phyloP scores from a whole-genome alignment of 2,113 vertebrate genomes.

The Dunckerocampus dactyliophorus region DNA sequence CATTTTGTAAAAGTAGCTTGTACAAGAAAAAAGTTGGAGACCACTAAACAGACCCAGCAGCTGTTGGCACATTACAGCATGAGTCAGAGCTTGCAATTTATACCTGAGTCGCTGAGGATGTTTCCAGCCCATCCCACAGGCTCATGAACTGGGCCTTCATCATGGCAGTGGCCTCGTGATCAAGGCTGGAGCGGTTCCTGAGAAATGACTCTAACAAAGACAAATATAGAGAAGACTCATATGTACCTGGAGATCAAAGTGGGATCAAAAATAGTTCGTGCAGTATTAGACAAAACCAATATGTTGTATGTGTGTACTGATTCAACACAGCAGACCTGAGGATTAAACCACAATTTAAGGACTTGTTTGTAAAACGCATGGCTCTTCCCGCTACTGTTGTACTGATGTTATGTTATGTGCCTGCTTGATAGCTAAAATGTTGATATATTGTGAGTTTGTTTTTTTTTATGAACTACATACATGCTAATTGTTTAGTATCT shows the following conservation, averaged over 20 bases:
- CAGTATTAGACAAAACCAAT: background rate
- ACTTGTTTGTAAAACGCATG: background rate
- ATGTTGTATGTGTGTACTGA: background rate
- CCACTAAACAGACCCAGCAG: background rate
- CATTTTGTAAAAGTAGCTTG: no score
- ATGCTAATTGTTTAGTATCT: no score
- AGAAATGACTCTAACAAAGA: slow-evolving; percentile 72
- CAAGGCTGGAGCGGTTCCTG: slow-evolving; percentile 74
- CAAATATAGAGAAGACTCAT: background rate
- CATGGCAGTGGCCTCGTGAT: slow-evolving; percentile 82
- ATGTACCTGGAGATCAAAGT: background rate
- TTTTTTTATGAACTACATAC: no score
- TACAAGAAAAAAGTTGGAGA: no score
- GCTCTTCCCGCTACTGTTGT: no score
- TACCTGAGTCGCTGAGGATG: slow-evolving; percentile 70
- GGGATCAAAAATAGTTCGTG: background rate
- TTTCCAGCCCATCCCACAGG: slow-evolving; percentile 80
- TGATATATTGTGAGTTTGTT: no score
- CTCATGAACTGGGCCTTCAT: slow-evolving; percentile 86
- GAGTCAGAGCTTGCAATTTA: background rate
- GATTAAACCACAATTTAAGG: background rate
- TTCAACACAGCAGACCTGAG: background rate
- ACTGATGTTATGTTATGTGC: no score
- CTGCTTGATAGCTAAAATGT: no score
- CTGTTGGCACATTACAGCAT: background rate